Evolutionary conservation across 2,888 invertebrate species (phyloP), one percentile per base, ranked within the genome.

Genomic region (Lochmaea crataegi): DNA sequence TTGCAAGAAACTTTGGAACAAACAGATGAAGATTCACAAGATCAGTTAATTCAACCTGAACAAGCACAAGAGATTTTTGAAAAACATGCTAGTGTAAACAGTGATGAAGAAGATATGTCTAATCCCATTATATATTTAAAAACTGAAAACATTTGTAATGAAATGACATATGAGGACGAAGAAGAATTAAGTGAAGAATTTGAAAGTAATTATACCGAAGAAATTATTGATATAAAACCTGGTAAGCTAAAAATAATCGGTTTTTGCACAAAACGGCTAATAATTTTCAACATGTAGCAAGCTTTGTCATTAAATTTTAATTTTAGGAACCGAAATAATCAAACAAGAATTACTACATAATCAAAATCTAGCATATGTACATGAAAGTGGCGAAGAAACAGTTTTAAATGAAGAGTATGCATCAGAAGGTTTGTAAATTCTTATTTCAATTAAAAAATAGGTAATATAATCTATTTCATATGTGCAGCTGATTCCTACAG

Each of bases 201-300:
- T 7, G 67, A 72, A 56, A 70, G 10, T 18, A 16, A 61, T 11
- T 61, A 41, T 71, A 58, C 73, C 14, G 70, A 73, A 58, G 75
- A 73, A 61, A 32, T 45, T n/a, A 61, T 75, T 26, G 77, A 80
- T 42, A 65, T 76, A 45, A 80, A 80, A 69, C 69, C 77, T 65
- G 77, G 79, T 80, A 48, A 75, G 16, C 10, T n/a, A 58, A 9
- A n/a, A 26, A 58, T 58, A 58, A 58, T 26, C 22, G 11, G 26
- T 32, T 32, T 3, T 2, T 32, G 4, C 26, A 32, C 26, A 22
- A 22, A 2, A 22, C 1, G 22, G 22, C 22, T 2, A 32, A 32
- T 32, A 32, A 32, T 32, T 32, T 32, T 32, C 26, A 32, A 32
- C 26, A 22, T 22, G 22, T 22, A 22, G 22, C 22, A 22, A 22